Evolutionary conservation across 2,888 invertebrate genomes (phyloP).

Genomic region (Strigamia crassipes): DNA sequence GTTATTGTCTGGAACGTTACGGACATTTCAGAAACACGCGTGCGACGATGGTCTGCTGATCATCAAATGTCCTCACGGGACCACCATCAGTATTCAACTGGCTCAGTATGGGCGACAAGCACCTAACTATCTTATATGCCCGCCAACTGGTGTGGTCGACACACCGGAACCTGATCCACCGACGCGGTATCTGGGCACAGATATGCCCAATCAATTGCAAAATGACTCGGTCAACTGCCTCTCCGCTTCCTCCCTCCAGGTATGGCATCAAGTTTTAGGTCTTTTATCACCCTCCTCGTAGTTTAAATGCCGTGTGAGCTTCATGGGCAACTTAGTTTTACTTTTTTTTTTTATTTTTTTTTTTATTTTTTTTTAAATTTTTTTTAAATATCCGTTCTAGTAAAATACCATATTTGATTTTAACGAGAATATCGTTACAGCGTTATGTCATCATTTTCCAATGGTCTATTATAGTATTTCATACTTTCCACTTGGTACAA

Average conservation of each 20-base stretch:
- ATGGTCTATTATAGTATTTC: too few relatives aligned
- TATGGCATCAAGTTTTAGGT: slow-evolving; percentile 60
- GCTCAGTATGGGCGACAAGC: slow-evolving; percentile 84
- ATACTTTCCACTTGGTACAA: too few relatives aligned
- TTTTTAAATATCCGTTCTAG: too few relatives aligned
- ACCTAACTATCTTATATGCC: slow-evolving; percentile 57
- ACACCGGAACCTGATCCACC: slow-evolving; percentile 34
- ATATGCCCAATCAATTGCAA: neutral
- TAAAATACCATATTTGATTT: too few relatives aligned
- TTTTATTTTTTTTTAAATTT: neutral
- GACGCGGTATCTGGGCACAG: neutral
- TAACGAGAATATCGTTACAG: too few relatives aligned
- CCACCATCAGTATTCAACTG: slow-evolving; percentile 86
- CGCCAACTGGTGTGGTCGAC: slow-evolving; percentile 46
- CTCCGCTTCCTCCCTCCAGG: slow-evolving; percentile 73
- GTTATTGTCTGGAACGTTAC: slow-evolving; percentile 83
- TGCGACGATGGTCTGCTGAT: slow-evolving; percentile 89
- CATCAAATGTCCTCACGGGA: slow-evolving; percentile 86
- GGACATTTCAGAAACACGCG: slow-evolving; percentile 87
- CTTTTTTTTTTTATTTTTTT: neutral
- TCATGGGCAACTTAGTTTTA: neutral
- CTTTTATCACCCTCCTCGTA: neutral
- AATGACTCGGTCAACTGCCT: slow-evolving; percentile 56
- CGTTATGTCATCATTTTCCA: too few relatives aligned
- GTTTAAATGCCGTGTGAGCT: neutral